Conservation (phyloP, 1,140 invertebrate species). For the fruit fly (Drosophila melanogaster) region Release_6_plus_ISO1_MT NT_033779.5:19888001-19888500, state of each 20-base stretch:
- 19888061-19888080: constrained; percentile 69
- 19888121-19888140: constrained; percentile 53
- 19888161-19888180: constrained; percentile 84
- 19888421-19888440: constrained; percentile 50
- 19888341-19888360: constrained; percentile 28
- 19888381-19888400: constrained; percentile 77
- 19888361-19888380: constrained; percentile 60
- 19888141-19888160: constrained; percentile 84
- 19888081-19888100: constrained; percentile 68
- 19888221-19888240: constrained; percentile 19
- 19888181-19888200: constrained; percentile 40
- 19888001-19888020: constrained; percentile 8
- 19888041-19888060: constrained; percentile 61
- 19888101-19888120: constrained; percentile 53
- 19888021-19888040: background rate
- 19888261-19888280: constrained; percentile 45
- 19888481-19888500: constrained; percentile 44
- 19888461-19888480: constrained; percentile 13
- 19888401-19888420: constrained; percentile 83
- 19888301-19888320: constrained; percentile 61
- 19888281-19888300: constrained; percentile 63
- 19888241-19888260: constrained; percentile 38
- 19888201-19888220: background rate
- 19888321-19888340: constrained; percentile 38
- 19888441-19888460: constrained; percentile 19